Percentiles rank a stretch among this genome's conserved stretches.
Evolutionary conservation across 53 echinoderm and acorn worm species (phyloP).

Genomic region (Pentamera pediparva): DNA sequence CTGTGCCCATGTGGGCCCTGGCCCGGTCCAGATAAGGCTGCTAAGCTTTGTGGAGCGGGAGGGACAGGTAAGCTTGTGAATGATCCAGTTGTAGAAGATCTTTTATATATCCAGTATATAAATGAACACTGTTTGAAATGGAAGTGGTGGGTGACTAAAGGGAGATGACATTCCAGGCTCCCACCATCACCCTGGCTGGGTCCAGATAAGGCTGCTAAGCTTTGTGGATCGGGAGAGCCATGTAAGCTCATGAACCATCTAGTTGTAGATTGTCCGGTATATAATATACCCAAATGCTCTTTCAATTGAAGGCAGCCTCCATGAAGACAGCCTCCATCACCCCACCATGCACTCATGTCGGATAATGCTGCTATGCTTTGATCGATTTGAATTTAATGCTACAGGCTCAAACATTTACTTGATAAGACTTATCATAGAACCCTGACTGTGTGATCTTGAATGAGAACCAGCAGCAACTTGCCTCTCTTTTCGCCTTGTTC

Average conservation of each 20-base stretch:
- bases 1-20: constrained; percentile 91
- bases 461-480: too few species aligned
- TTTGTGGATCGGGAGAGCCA: constrained; percentile 90
- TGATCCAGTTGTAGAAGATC: background rate
- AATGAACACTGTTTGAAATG: too few species aligned
- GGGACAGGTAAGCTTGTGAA: constrained; percentile 87
- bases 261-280: background rate
- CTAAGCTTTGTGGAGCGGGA: constrained; percentile 87
- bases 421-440: too few species aligned
- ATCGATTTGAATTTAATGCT: too few species aligned
- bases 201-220: constrained; percentile 77
- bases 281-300: too few species aligned
- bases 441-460: too few species aligned
- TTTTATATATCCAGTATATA: too few species aligned
- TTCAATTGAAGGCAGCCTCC: constrained; percentile 93
- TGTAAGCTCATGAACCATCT: constrained; percentile 62
- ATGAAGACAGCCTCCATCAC: too few species aligned
- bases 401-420: too few species aligned
- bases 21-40: constrained; percentile 76
- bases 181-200: constrained; percentile 76
- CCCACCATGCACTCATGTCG: too few species aligned
- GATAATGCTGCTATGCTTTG: too few species aligned
- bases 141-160: constrained; percentile 48
- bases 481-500: too few species aligned
- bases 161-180: constrained; percentile 87